Conservation (phyloP, 2,797 vertebrate species). For the Emydoidea blandingii region DNA sequence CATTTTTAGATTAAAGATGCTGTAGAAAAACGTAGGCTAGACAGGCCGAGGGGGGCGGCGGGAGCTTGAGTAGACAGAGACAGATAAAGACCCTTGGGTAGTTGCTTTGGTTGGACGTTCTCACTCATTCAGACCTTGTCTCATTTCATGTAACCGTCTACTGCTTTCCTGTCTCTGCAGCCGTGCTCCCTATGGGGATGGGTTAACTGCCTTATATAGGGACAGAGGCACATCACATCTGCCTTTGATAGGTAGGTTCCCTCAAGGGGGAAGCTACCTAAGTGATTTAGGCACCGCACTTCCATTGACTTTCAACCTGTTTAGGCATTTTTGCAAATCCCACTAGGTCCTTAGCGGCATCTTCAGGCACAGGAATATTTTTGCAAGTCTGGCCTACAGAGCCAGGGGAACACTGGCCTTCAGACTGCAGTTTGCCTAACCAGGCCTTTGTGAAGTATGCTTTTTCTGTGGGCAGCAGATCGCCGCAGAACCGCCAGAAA, state of each 20-base stretch:
- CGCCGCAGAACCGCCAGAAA: not conserved
- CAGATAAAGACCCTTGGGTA: not conserved
- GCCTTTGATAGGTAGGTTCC: not conserved
- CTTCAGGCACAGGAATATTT: not conserved
- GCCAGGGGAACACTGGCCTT: not conserved
- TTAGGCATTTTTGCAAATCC: not conserved
- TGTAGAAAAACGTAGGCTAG: not conserved
- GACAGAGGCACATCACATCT: no score
- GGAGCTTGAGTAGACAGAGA: not conserved
- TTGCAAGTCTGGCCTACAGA: not conserved
- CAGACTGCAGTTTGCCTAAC: not conserved
- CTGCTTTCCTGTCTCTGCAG: not conserved
- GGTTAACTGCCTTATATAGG: not conserved
- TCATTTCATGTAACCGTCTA: not conserved
- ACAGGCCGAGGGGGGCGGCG: accelerated
- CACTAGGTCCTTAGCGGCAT: not conserved
- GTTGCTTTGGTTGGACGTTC: not conserved
- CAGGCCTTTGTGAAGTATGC: not conserved
- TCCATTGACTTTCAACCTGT: not conserved
- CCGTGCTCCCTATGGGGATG: not conserved
- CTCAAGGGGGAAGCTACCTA: no score
- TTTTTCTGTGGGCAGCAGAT: not conserved
- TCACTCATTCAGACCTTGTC: not conserved
- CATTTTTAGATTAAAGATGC: not conserved
- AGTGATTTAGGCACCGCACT: not conserved